These are phyloP conservation scores for Thera britannica DNA, from an alignment of 2,888 invertebrate species.

Conservation along the genomic window DNA sequence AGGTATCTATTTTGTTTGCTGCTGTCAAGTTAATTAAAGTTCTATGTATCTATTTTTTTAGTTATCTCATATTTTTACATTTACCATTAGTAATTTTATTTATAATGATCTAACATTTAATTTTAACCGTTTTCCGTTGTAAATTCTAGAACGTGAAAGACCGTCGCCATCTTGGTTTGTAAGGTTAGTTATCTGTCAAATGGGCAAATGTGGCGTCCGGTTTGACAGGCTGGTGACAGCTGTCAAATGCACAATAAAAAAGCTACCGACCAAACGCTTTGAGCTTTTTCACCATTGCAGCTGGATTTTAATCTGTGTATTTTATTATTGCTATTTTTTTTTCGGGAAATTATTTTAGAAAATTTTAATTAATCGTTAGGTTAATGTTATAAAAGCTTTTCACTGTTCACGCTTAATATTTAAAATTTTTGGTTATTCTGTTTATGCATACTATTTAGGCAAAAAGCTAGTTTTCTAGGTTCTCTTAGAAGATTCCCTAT, in stretches of 20 bases:
- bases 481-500: background rate
- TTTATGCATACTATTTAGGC: background rate
- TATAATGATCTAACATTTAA: slow-evolving; percentile 35
- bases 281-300: slow-evolving; percentile 21
- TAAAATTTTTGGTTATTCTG: background rate
- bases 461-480: background rate
- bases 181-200: slow-evolving; percentile 75
- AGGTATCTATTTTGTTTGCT: slow-evolving; percentile 28
- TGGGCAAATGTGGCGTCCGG: slow-evolving; percentile 54
- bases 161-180: slow-evolving; percentile 73
- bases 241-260: slow-evolving; percentile 41
- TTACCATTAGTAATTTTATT: slow-evolving; percentile 5
- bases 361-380: background rate
- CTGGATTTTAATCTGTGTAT: slow-evolving; percentile 6
- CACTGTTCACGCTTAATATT: slow-evolving; percentile 20
- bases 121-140: slow-evolving; percentile 47
- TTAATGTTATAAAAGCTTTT: slow-evolving; percentile 4
- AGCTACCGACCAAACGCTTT: slow-evolving; percentile 11
- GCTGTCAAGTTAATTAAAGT: slow-evolving; percentile 3
- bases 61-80: slow-evolving; percentile 8
- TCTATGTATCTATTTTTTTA: slow-evolving; percentile 2
- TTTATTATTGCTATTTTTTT: slow-evolving; percentile 5
- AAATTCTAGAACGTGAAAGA: slow-evolving; percentile 81
- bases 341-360: slow-evolving; percentile 1
- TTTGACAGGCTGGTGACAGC: slow-evolving; percentile 46